Conservation (phyloP, 2,888 invertebrate genomes). For the Cheiracanthium punctorium region DNA sequence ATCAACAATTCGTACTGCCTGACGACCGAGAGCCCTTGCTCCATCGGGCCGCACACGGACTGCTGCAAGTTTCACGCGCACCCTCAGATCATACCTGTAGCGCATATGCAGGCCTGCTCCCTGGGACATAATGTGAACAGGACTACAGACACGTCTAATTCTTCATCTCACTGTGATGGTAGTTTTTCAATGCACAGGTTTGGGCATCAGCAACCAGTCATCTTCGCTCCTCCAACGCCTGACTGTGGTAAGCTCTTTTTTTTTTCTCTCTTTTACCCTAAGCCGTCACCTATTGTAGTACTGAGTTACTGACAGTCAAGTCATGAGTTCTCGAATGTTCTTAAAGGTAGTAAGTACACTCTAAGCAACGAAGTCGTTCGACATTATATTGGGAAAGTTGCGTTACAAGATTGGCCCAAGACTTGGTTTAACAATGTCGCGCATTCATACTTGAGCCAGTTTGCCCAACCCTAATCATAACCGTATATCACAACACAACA, state of each 20-base stretch:
- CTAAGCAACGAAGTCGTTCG: no score
- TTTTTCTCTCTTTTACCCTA: no score
- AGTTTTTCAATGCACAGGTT: constrained; percentile 55
- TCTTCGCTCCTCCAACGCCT: constrained; percentile 42
- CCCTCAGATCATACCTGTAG: constrained; percentile 57
- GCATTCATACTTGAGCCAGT: no score
- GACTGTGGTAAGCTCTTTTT: constrained; percentile 51
- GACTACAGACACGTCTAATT: constrained; percentile 33
- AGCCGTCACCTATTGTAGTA: no score
- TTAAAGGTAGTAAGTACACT: no score
- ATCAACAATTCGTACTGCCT: constrained; percentile 47
- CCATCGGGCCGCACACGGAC: constrained; percentile 33
- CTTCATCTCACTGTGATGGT: constrained; percentile 55
- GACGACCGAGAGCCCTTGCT: constrained; percentile 45
- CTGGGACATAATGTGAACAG: constrained; percentile 39
- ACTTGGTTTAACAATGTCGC: no score
- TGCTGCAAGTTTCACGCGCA: constrained; percentile 52
- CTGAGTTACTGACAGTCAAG: no score
- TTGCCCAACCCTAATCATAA: no score
- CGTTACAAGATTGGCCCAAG: no score
- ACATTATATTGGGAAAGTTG: no score
- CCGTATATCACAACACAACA: no score
- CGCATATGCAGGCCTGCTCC: constrained; percentile 55
- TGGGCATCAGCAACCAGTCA: constrained; percentile 53
- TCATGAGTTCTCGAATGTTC: no score